Conservation (phyloP, 2,113 vertebrate genomes). For the Menidia beryllina region DNA sequence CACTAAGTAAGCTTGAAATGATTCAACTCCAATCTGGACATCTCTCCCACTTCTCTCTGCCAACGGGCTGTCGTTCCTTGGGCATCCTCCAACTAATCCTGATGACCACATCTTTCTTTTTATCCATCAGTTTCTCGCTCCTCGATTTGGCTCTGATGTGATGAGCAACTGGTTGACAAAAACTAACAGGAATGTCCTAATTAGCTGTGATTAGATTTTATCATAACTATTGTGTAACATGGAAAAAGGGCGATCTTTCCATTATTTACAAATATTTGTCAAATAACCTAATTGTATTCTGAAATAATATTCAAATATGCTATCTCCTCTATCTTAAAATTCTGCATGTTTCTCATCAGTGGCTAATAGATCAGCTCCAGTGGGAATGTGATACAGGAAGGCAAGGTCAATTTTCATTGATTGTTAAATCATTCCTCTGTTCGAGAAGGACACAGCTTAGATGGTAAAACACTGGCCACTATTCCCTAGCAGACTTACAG, state of each 20-base stretch:
- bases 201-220: neutral
- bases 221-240: neutral
- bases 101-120: conserved; percentile 53
- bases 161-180: conserved; percentile 22
- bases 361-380: conserved; percentile 36
- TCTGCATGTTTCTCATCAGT: conserved; percentile 41
- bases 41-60: conserved; percentile 47
- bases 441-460: conserved; percentile 54
- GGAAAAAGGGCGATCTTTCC: neutral
- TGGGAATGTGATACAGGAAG: conserved; percentile 67
- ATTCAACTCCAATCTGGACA: conserved; percentile 39
- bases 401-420: conserved; percentile 70
- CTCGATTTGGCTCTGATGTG: conserved; percentile 27
- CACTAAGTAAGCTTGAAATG: conserved; percentile 38
- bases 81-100: conserved; percentile 52
- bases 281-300: conserved; percentile 3
- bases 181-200: neutral
- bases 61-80: conserved; percentile 61
- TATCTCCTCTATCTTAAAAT: conserved; percentile 7
- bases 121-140: conserved; percentile 31
- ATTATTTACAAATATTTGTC: neutral
- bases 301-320: conserved; percentile 14
- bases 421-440: conserved; percentile 69
- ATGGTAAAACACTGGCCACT: conserved; percentile 52
- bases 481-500: conserved; percentile 37